phyloP scores from a whole-genome alignment of 2,797 vertebrate species.

The Apogon talboti region DNA sequence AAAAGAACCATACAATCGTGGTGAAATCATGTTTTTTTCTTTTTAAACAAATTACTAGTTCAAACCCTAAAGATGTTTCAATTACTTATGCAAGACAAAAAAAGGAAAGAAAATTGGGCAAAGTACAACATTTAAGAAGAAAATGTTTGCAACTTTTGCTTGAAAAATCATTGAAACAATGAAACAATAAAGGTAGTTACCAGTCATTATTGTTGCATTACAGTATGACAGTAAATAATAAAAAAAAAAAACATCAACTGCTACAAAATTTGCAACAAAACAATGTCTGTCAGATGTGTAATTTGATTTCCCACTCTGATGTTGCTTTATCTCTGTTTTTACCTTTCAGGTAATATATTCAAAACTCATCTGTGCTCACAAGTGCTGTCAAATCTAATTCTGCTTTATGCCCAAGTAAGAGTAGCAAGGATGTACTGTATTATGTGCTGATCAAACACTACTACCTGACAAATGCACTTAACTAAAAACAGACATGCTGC shows the following conservation, averaged over 20 bases:
- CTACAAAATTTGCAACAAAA: background rate
- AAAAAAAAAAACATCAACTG: background rate
- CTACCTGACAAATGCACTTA: background rate
- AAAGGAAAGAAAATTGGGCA: too few species aligned
- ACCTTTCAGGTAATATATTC: background rate
- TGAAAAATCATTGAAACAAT: too few species aligned
- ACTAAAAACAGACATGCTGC: background rate
- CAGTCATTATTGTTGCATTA: background rate
- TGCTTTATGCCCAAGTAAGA: background rate
- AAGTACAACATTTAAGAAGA: too few species aligned
- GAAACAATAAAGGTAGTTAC: too few species aligned
- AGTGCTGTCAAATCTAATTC: background rate
- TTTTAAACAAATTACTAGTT: too few species aligned
- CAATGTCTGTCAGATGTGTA: background rate
- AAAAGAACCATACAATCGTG: too few species aligned
- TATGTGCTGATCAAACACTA: background rate
- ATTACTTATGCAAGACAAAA: too few species aligned
- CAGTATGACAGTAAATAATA: background rate
- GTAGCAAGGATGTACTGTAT: background rate
- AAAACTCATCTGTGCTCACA: background rate
- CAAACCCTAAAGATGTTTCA: too few species aligned
- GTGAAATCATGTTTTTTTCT: too few species aligned
- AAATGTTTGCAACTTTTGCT: too few species aligned
- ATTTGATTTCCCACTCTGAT: background rate
- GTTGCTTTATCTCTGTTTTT: background rate